These are phyloP conservation scores for Dendropsophus ebraccatus DNA, from an alignment of 2,113 vertebrate species.

Conservation along the genomic window DNA sequence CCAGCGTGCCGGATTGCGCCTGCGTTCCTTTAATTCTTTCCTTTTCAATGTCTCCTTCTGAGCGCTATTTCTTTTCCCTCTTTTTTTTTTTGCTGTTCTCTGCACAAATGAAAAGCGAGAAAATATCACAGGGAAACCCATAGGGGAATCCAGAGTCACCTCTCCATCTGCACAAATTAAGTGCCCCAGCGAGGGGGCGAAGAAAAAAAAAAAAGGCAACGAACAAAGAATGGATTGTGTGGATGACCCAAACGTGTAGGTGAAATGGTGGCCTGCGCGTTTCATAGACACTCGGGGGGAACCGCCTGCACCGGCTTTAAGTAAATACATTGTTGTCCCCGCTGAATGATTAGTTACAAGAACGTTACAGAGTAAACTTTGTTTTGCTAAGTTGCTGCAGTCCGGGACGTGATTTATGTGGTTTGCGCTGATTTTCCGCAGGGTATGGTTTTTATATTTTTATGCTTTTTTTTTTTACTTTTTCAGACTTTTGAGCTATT, in stretches of 20 bases:
- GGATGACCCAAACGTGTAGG: constrained; percentile 49
- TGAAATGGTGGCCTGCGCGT: constrained; percentile 48
- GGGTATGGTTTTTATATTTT: not conserved
- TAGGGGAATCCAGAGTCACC: constrained; percentile 54
- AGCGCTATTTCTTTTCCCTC: constrained; percentile 12
- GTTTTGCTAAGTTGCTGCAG: constrained; percentile 34
- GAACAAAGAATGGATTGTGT: constrained; percentile 55
- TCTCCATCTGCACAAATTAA: constrained; percentile 59
- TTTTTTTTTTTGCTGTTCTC: constrained; percentile 14
- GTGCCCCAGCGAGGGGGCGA: constrained; percentile 2
- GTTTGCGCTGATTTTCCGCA: not conserved
- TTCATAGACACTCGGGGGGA: constrained; percentile 45
- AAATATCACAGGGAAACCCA: constrained; percentile 45
- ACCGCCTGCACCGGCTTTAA: constrained; percentile 27
- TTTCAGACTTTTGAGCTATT: not conserved
- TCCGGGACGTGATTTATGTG: constrained; percentile 40
- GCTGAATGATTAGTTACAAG: constrained; percentile 34
- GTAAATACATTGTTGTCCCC: constrained; percentile 44
- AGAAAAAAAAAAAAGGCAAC: not conserved
- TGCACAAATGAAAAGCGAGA: constrained; percentile 47
- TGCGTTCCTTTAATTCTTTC: constrained; percentile 45
- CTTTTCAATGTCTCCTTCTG: constrained; percentile 28
- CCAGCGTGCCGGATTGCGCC: constrained; percentile 46
- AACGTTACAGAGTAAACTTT: constrained; percentile 7
- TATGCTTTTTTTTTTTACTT: not conserved